Percentiles rank a stretch among this genome's conserved stretches.
Evolutionary conservation across 2,797 vertebrate species (phyloP).

Genomic region (Aselliscus stoliczkanus): DNA sequence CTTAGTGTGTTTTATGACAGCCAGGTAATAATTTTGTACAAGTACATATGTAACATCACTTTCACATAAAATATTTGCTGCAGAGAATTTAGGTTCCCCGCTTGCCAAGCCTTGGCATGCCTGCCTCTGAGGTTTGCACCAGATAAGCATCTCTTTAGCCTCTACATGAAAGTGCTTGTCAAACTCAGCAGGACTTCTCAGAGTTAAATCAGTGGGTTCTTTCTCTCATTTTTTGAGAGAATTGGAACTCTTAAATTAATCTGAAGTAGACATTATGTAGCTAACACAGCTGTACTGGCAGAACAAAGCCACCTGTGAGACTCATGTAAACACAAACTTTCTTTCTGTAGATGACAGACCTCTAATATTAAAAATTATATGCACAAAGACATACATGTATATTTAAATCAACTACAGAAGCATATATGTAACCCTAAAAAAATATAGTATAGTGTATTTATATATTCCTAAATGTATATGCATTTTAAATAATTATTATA

Average conservation of each 20-base stretch:
- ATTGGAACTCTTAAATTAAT: slow-evolving; percentile 16
- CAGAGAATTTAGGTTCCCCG: background rate
- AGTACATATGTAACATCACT: background rate
- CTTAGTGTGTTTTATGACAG: background rate
- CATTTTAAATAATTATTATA: background rate
- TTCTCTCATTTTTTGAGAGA: background rate
- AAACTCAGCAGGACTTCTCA: background rate
- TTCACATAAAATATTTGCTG: background rate
- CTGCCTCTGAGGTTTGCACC: background rate
- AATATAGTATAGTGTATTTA: background rate
- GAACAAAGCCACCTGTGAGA: slow-evolving; percentile 57
- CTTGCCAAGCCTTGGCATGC: background rate
- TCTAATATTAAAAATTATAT: background rate
- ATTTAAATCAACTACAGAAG: slow-evolving; percentile 26
- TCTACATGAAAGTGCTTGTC: background rate
- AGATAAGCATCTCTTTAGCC: background rate
- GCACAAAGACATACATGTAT: background rate
- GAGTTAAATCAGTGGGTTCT: slow-evolving; percentile 28
- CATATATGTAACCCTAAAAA: background rate
- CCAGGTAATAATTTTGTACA: background rate
- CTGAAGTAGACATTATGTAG: background rate
- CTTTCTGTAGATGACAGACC: background rate
- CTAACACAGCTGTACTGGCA: slow-evolving; percentile 49
- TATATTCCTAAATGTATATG: background rate
- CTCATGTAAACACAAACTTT: background rate